Conservation (phyloP, 2,113 vertebrate genomes). For the Rattus norvegicus region GRCr8 NC_086021.1:33197501-33198000, state of each 20-base stretch:
- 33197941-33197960: accelerated
- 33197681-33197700: not conserved
- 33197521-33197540: not conserved
- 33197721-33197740: accelerated
- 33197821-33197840: not conserved
- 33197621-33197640: not conserved
- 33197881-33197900: not conserved
- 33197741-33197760: not conserved
- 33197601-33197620: accelerated
- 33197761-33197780: not conserved
- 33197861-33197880: not conserved
- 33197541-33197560: not conserved
- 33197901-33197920: accelerated
- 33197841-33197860: not conserved
- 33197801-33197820: not conserved
- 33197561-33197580: not conserved
- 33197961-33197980: not conserved
- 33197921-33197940: not conserved
- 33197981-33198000: not conserved
- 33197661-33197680: accelerated
- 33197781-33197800: not conserved
- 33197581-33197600: not conserved
- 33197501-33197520: not conserved
- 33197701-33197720: not conserved
- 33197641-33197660: not conserved